Evolutionary conservation across 2,888 invertebrate genomes (phyloP), one percentile per base, ranked within the genome.

Genomic region (Torymus tubicola): DNA sequence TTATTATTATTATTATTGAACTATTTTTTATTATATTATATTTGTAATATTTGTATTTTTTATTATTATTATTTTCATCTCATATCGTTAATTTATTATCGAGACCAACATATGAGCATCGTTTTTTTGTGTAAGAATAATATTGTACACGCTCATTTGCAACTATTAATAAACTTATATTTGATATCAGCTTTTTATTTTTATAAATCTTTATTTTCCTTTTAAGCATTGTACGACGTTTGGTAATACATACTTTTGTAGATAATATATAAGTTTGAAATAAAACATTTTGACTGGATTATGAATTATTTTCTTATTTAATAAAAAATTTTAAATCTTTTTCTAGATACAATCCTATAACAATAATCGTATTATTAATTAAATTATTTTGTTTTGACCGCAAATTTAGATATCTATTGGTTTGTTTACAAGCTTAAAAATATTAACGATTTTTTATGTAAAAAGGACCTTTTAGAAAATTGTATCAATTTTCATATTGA

Each of bases 61-160:
- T 80, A 79, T 78, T 80, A 83, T 74, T 53, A 53, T 50, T 72
- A 67, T 14, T 76, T 57, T 82, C 82, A 86, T 88, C 84, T 84
- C 85, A 87, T 85, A 86, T 85, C 84, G 78, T 84, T 84, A 84
- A 86, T 85, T 84, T 85, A 85, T 84, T 84, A 78, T 83, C 74
- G 63, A 80, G 77, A 52, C 53, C 24, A 72, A 75, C 76, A 82
- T 80, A 82, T 83, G 85, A 85, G 83, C 80, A 85, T 82, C 80
- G 58, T 81, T 82, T 82, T 79, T 83, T 83, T 85, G 63, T 85
- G 84, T 84, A 77, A 86, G 81, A 86, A 84, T 87, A 86, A 86
- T 85, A 86, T 83, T 87, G 82, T 87, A 86, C 84, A 85, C 84
- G 86, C 86, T 87, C 81, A 78, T 80, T 58, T 78, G 14, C 63